Percentiles rank a stretch among this genome's conserved stretches.
Conservation (phyloP, 35 echinoderm and acorn worm genomes). For the Chiridota heheva region DNA sequence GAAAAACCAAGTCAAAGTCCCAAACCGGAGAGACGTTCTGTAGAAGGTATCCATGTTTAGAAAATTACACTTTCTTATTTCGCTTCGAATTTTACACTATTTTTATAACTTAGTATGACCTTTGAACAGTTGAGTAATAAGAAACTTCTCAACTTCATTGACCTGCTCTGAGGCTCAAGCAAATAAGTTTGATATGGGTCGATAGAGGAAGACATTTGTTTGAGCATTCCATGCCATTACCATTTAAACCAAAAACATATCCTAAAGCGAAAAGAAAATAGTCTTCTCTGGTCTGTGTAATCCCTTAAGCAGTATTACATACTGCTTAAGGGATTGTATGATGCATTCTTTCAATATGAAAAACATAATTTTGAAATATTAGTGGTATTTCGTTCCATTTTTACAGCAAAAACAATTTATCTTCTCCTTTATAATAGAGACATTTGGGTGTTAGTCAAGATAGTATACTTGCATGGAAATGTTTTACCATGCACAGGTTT, state of each 20-base stretch:
- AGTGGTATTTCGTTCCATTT: no score
- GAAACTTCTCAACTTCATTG: not conserved
- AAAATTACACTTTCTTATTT: not conserved
- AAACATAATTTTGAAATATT: no score
- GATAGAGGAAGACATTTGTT: not conserved
- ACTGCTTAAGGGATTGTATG: no score
- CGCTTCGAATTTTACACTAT: not conserved
- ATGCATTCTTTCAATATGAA: no score
- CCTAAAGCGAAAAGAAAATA: no score
- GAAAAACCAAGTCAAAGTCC: not conserved
- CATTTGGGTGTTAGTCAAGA: no score
- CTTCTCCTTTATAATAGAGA: no score
- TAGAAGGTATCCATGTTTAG: not conserved
- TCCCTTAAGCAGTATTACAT: no score
- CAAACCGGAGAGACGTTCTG: constrained; percentile 28
- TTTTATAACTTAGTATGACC: not conserved
- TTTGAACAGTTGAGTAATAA: not conserved
- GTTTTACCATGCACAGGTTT: not conserved
- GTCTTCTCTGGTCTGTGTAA: no score
- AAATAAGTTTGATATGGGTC: not conserved
- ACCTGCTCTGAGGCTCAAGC: not conserved
- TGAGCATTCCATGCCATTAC: no score
- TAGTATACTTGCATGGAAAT: not conserved
- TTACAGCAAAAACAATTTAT: no score
- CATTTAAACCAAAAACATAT: no score